phyloP scores from a whole-genome alignment of 2,888 invertebrate genomes.

The Portevinia maculata region DNA sequence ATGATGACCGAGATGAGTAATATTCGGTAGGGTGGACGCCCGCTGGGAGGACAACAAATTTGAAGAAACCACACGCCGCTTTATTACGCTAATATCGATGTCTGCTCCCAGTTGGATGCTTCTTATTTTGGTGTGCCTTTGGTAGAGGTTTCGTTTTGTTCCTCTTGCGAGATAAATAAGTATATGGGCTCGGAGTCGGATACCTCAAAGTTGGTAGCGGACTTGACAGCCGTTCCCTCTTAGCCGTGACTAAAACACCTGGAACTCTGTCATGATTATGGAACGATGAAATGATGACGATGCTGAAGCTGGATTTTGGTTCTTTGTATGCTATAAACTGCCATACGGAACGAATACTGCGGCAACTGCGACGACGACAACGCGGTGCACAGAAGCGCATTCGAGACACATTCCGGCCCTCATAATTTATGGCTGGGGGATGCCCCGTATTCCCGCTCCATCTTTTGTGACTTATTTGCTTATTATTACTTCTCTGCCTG shows the following conservation, averaged over 20 bases:
- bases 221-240: slow-evolving; percentile 39
- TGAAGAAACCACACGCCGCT: slow-evolving; percentile 74
- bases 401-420: slow-evolving; percentile 74
- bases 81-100: slow-evolving; percentile 74
- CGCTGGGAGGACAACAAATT: slow-evolving; percentile 73
- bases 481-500: slow-evolving; percentile 62
- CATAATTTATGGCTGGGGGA: slow-evolving; percentile 60
- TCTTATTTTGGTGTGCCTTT: slow-evolving; percentile 55
- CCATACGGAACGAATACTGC: slow-evolving; percentile 70
- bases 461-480: slow-evolving; percentile 75
- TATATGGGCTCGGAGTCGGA: slow-evolving; percentile 50
- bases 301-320: slow-evolving; percentile 54
- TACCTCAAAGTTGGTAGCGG: slow-evolving; percentile 50
- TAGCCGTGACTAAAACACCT: slow-evolving; percentile 72
- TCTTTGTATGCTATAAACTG: slow-evolving; percentile 61
- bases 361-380: slow-evolving; percentile 61
- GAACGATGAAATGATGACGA: slow-evolving; percentile 70
- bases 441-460: no score
- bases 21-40: slow-evolving; percentile 73
- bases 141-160: slow-evolving; percentile 41
- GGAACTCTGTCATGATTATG: slow-evolving; percentile 74
- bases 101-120: slow-evolving; percentile 65
- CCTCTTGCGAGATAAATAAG: slow-evolving; percentile 34
- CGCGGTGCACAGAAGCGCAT: slow-evolving; percentile 75
- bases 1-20: slow-evolving; percentile 72